These are phyloP conservation scores for Machimus rusticus DNA, from an alignment of 2,888 invertebrate species.

Conservation along the genomic window DNA sequence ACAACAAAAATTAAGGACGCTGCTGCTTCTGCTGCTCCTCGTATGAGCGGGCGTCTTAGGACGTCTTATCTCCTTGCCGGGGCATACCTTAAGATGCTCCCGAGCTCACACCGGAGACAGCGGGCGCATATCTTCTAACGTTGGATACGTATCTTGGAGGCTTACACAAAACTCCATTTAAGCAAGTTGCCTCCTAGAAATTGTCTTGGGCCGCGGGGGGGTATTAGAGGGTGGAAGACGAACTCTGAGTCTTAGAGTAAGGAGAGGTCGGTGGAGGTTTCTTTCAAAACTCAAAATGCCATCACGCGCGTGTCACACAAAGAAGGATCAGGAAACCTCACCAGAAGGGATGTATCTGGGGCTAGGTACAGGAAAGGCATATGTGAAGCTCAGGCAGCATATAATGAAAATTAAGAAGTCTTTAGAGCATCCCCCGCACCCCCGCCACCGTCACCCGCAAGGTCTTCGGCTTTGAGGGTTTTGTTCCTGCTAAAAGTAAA, in stretches of 20 bases:
- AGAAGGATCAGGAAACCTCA: slow-evolving; percentile 22
- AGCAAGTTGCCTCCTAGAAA: slow-evolving; percentile 2
- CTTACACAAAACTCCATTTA: slow-evolving; percentile 35
- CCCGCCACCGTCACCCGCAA: not conserved
- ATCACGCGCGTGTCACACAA: slow-evolving; percentile 40
- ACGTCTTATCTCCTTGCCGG: slow-evolving; percentile 12
- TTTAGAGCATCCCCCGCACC: not conserved
- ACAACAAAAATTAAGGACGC: slow-evolving; percentile 39
- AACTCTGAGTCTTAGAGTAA: not conserved
- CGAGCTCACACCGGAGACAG: not conserved
- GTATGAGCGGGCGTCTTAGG: slow-evolving; percentile 28
- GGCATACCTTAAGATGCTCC: slow-evolving; percentile 2
- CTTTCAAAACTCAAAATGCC: slow-evolving; percentile 31
- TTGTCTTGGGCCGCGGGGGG: not conserved
- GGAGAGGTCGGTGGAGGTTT: not conserved
- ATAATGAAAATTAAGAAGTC: slow-evolving; percentile 37
- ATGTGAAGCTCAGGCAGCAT: not conserved
- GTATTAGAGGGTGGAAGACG: not conserved
- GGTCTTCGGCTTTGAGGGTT: not conserved
- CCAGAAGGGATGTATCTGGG: not conserved
- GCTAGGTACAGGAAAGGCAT: not conserved
- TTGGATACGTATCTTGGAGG: not conserved
- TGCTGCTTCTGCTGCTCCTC: not conserved
- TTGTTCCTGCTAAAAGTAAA: slow-evolving; percentile 26
- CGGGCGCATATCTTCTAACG: not conserved